Evolutionary conservation across 2,888 invertebrate genomes (phyloP), one percentile per base, ranked within the genome.

Genomic region (Gasteruption jaculator): DNA sequence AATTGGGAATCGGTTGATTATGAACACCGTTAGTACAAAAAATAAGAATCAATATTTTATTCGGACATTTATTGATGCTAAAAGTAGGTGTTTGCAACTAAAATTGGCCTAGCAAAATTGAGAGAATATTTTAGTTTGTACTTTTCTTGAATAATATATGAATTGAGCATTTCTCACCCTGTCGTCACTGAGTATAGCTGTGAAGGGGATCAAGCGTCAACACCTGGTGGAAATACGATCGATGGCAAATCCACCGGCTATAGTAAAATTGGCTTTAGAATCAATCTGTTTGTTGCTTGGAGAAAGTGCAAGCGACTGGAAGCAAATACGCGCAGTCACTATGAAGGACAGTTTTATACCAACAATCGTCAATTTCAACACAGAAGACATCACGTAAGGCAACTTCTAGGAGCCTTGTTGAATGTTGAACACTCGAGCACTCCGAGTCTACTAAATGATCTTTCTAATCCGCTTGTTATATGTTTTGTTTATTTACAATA

Each of bases 311-410:
- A 83, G 83, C 69, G 93, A 94, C 61, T 95, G 95, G 95, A 93
- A 91, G 75, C 83, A 88, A 56, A 92, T 91, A 74, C 85, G 89
- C 46, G 83, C 87, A 51, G 84, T 90, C 58, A 85, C 94, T 69
- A 91, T 94, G 81, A 85, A 89, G 76, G 95, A 95, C 74, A 92
- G 91, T 79, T 93, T 93, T 76, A 92, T 93, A 74, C 83, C 86
- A 43, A 89, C 90, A 57, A 91, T 93, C 73, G 87, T 93, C 75
- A 91, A 91, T 81, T 93, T 92, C 82, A 86, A 86, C 76, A 92
- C 92, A 54, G 90, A 91, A 68, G 83, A 85, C 69, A 84, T 95
- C 75, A 86, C 86, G 88, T 93, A 92, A 81, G 85, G 82, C 50
- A 52, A 46, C 38, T 22, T 20, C 45, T 43, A 44, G 41, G 49